Percentiles rank a stretch among this genome's conserved stretches.
phyloP scores from a whole-genome alignment of 2,113 vertebrate species.

The Apteryx owenii region DNA sequence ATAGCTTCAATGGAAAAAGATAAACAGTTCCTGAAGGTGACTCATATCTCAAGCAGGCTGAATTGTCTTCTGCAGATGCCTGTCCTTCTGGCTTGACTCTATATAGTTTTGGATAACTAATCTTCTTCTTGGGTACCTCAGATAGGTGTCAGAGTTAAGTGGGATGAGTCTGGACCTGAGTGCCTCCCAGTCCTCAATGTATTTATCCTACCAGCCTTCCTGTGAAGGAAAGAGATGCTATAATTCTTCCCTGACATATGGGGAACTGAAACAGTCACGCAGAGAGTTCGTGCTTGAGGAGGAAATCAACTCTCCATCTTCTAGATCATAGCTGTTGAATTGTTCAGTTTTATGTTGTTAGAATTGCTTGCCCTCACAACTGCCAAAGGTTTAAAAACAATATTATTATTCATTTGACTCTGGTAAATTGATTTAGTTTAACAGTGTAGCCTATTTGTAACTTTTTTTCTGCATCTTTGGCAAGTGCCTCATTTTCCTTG shows the following conservation, averaged over 20 bases:
- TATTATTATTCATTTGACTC: neutral
- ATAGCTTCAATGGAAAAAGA: neutral
- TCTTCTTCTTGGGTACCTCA: neutral
- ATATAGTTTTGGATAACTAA: neutral
- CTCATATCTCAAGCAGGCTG: neutral
- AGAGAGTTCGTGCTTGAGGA: neutral
- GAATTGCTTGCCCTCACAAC: neutral
- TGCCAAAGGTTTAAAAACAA: neutral
- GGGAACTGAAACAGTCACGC: neutral
- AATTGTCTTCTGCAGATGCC: neutral
- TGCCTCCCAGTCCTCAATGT: neutral
- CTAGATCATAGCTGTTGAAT: neutral
- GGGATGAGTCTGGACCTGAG: constrained; percentile 20
- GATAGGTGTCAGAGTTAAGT: neutral
- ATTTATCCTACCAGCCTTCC: constrained; percentile 40
- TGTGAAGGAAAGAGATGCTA: constrained; percentile 40
- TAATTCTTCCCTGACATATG: constrained; percentile 49
- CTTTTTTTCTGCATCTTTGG: neutral
- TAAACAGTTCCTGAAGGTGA: neutral
- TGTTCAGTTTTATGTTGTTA: neutral
- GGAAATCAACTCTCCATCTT: neutral
- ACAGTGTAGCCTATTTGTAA: neutral
- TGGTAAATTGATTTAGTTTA: neutral
- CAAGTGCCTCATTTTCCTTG: neutral
- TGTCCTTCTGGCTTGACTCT: neutral